phyloP scores from a whole-genome alignment of 2,797 vertebrate species.

The Pangasius djambal region DNA sequence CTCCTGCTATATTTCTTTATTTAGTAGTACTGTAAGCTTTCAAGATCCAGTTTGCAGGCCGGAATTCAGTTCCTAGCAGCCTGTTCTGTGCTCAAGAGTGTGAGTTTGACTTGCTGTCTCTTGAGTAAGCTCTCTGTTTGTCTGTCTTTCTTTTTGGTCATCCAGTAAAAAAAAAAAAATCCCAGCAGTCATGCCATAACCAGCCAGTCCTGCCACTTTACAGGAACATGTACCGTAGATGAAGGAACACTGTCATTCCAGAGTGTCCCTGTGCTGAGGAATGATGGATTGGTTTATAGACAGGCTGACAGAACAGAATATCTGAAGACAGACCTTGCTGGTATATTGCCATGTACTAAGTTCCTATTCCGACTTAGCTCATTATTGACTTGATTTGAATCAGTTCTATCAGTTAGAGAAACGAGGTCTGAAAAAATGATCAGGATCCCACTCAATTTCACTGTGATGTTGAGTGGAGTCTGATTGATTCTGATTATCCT shows the following conservation, averaged over 20 bases:
- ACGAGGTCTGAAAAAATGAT: background rate
- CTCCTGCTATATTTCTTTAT: slow-evolving; percentile 11
- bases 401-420: background rate
- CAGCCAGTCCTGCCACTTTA: slow-evolving; percentile 1
- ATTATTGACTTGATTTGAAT: slow-evolving; percentile 1
- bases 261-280: background rate
- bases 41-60: background rate
- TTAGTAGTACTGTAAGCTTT: background rate
- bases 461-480: background rate
- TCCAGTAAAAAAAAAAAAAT: background rate
- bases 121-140: background rate
- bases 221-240: slow-evolving; percentile 7
- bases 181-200: slow-evolving; percentile 9
- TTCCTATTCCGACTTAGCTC: background rate
- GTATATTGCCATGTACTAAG: background rate
- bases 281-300: slow-evolving; percentile 13
- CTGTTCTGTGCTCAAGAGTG: slow-evolving; percentile 8
- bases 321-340: background rate
- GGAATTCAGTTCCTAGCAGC: background rate
- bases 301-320: background rate
- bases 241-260: background rate
- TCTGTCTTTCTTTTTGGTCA: slow-evolving; percentile 16
- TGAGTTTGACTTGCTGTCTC: slow-evolving; percentile 3
- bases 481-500: slow-evolving; percentile 10
- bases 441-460: background rate